phyloP scores from a whole-genome alignment of 2,888 invertebrate genomes.

The Lasioglossum morio region DNA sequence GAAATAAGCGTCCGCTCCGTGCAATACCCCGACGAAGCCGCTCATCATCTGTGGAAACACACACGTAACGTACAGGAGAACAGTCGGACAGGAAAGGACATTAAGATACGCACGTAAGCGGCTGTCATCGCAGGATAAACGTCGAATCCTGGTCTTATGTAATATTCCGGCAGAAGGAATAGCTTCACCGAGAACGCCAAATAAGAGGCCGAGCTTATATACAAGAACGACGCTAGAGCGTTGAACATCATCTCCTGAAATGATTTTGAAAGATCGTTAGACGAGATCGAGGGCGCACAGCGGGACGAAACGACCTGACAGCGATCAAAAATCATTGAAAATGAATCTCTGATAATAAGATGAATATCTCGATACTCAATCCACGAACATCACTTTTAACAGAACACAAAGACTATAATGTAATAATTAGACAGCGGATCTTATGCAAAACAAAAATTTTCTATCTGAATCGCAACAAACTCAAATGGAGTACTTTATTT shows the following conservation, averaged over 20 bases:
- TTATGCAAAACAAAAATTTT: too few species aligned
- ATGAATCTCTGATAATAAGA: too few species aligned
- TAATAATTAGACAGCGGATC: too few species aligned
- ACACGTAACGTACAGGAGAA: not conserved
- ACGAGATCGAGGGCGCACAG: too few species aligned
- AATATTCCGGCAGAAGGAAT: constrained; percentile 91
- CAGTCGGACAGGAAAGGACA: too few species aligned
- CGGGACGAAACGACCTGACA: too few species aligned
- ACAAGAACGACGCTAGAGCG: constrained; percentile 90
- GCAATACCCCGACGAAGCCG: constrained; percentile 90
- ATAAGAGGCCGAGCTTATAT: constrained; percentile 92
- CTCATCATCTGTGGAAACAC: constrained; percentile 90
- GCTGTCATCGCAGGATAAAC: constrained; percentile 96
- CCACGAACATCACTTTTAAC: too few species aligned
- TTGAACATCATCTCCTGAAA: constrained; percentile 93
- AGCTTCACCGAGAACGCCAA: constrained; percentile 92
- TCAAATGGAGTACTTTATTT: too few species aligned
- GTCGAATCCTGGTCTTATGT: constrained; percentile 90
- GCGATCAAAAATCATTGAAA: too few species aligned
- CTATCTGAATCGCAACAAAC: too few species aligned
- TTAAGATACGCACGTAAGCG: constrained; percentile 90
- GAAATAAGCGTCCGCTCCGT: constrained; percentile 92
- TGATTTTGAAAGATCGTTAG: constrained; percentile 1
- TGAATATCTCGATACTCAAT: too few species aligned
- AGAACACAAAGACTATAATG: too few species aligned